Conservation (phyloP, 2,797 vertebrate species). For the Anniella stebbinsi region DNA sequence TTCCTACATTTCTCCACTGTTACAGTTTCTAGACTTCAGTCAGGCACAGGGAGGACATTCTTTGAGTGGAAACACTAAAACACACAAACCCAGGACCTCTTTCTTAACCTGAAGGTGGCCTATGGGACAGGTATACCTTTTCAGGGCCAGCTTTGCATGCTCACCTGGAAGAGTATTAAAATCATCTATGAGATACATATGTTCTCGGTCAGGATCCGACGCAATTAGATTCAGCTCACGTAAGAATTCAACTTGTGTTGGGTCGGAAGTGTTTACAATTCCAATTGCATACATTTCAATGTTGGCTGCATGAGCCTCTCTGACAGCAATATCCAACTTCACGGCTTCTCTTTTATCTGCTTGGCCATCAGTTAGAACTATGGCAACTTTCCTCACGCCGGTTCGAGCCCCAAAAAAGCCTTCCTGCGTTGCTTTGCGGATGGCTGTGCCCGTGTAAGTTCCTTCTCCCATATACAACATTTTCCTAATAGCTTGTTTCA, state of each 20-base stretch:
- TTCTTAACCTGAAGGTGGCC: not conserved
- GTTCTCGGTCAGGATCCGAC: slow-evolving; percentile 91
- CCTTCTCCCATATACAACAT: slow-evolving; percentile 93
- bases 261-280: slow-evolving; percentile 89
- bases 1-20: not conserved
- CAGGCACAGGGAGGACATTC: not conserved
- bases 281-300: slow-evolving; percentile 94
- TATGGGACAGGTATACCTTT: not conserved
- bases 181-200: slow-evolving; percentile 93
- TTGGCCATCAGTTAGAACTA: slow-evolving; percentile 93
- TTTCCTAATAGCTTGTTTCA: slow-evolving; percentile 89
- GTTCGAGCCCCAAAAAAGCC: slow-evolving; percentile 87
- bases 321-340: slow-evolving; percentile 87
- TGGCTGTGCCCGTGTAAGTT: slow-evolving; percentile 91
- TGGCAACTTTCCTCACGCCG: slow-evolving; percentile 90
- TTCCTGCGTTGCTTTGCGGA: slow-evolving; percentile 90
- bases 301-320: slow-evolving; percentile 91
- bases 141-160: not conserved
- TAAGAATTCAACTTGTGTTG: slow-evolving; percentile 88
- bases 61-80: not conserved
- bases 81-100: not conserved
- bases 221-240: slow-evolving; percentile 91
- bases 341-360: slow-evolving; percentile 90
- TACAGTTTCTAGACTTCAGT: not conserved
- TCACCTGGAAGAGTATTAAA: slow-evolving; percentile 92